Conservation (phyloP, 2,113 vertebrate genomes). For the Meriones unguiculatus region DNA sequence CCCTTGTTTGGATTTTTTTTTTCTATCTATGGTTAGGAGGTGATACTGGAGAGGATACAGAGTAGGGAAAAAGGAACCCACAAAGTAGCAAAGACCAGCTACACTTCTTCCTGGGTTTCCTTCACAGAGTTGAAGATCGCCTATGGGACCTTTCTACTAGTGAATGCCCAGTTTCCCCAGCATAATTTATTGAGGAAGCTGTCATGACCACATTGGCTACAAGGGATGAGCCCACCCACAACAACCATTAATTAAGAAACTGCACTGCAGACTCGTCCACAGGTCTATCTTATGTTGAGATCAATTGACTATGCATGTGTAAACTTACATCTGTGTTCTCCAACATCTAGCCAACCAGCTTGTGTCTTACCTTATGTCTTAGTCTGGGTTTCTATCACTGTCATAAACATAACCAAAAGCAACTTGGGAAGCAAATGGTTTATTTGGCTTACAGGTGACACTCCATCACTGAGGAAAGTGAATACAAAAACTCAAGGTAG, state of each 20-base stretch:
- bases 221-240: not conserved
- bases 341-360: no score
- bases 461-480: not conserved
- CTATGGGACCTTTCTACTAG: not conserved
- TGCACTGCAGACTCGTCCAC: no score
- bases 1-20: no score
- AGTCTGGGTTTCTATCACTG: not conserved
- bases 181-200: not conserved
- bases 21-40: no score
- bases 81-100: no score
- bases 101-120: not conserved
- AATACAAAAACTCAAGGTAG: not conserved
- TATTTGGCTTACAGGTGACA: not conserved
- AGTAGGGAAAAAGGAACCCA: no score
- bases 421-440: not conserved
- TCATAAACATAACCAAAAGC: not conserved
- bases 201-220: not conserved
- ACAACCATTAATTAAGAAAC: no score
- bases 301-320: no score
- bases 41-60: no score
- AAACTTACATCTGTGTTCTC: no score
- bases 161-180: not conserved
- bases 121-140: not conserved
- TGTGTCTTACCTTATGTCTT: not conserved
- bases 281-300: no score